These are phyloP conservation scores for Calliopsis andreniformis DNA, from an alignment of 1,140 invertebrate genomes.

Conservation along the genomic window DNA sequence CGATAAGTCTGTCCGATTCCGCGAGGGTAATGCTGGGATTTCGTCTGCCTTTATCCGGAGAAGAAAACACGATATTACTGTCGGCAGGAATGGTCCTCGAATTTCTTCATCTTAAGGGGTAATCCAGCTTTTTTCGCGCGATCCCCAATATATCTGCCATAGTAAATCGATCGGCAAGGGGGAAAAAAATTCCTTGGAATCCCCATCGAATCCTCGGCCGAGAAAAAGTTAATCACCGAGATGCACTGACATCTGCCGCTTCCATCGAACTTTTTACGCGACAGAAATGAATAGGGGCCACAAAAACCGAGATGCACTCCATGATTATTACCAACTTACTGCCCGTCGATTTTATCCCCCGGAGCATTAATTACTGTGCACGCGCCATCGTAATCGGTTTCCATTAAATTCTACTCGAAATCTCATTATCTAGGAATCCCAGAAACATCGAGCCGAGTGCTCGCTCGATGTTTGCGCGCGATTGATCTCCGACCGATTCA, in stretches of 20 bases:
- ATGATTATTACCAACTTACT: background rate
- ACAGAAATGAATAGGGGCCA: too few species aligned
- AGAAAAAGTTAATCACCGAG: too few species aligned
- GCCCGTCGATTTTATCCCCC: background rate
- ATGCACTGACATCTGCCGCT: too few species aligned
- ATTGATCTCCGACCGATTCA: too few species aligned
- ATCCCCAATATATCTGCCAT: background rate
- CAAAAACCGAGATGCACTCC: background rate
- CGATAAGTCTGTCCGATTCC: constrained; percentile 50
- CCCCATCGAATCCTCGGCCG: too few species aligned
- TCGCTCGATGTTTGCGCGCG: background rate
- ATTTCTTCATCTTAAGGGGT: constrained; percentile 45
- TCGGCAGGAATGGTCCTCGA: constrained; percentile 10
- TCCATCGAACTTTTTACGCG: too few species aligned
- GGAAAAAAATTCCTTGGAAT: too few species aligned
- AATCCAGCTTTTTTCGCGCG: constrained; percentile 46
- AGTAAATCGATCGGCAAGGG: constrained; percentile 7
- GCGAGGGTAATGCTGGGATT: constrained; percentile 42
- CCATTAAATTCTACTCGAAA: constrained; percentile 35
- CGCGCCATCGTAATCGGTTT: constrained; percentile 21
- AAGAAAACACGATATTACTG: constrained; percentile 48
- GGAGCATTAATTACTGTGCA: constrained; percentile 28
- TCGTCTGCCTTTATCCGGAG: constrained; percentile 10
- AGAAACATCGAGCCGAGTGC: constrained; percentile 10
- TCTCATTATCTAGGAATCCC: constrained; percentile 21